These are phyloP conservation scores for Trachymyrmex cornetzi DNA, from an alignment of 1,140 invertebrate genomes.

Conservation along the genomic window DNA sequence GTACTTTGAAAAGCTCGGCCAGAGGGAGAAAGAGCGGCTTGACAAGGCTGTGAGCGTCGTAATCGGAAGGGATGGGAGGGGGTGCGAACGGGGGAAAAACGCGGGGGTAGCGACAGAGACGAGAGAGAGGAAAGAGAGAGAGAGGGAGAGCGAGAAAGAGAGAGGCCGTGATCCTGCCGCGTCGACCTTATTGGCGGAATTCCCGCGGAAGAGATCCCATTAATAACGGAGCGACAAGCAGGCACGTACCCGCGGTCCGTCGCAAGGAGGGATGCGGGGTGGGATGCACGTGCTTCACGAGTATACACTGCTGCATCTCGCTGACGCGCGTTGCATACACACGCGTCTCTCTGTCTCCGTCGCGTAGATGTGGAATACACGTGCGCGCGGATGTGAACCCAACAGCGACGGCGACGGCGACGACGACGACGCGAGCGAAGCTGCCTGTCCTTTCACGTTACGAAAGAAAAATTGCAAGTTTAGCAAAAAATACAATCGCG, in stretches of 20 bases:
- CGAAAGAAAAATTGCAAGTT: constrained; percentile 54
- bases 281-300: constrained; percentile 61
- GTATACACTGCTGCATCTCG: constrained; percentile 44
- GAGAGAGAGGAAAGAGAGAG: neutral
- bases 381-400: constrained; percentile 51
- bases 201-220: constrained; percentile 68
- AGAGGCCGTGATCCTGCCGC: constrained; percentile 56
- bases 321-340: constrained; percentile 21
- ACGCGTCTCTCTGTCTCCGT: neutral
- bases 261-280: constrained; percentile 29
- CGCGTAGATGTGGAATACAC: constrained; percentile 47
- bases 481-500: constrained; percentile 24
- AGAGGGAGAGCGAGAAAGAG: constrained; percentile 22
- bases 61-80: constrained; percentile 4
- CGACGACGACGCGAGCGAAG: constrained; percentile 23
- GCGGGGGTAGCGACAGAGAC: constrained; percentile 23
- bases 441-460: constrained; percentile 24
- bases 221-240: constrained; percentile 68
- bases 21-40: constrained; percentile 61
- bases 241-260: constrained; percentile 60
- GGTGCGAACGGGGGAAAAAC: constrained; percentile 4
- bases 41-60: constrained; percentile 46
- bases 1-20: constrained; percentile 60
- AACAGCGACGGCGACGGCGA: constrained; percentile 20
- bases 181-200: constrained; percentile 68